Evolutionary conservation across 2,888 invertebrate species (phyloP), one percentile per base, ranked within the genome.

Genomic region (Drepana falcataria): DNA sequence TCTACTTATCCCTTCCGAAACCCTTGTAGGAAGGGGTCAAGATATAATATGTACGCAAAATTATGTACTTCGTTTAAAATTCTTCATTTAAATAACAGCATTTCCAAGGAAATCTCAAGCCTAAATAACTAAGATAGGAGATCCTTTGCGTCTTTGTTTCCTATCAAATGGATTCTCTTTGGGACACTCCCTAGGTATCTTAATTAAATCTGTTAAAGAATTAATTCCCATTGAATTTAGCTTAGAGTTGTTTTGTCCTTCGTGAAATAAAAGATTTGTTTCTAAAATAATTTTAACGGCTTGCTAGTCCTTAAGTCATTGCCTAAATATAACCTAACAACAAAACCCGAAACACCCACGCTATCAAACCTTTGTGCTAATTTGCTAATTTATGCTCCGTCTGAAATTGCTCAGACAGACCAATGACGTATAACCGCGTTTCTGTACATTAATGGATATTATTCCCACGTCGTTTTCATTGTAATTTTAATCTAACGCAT

Each of bases 321-420:
- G 21, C 21, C 21, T 21, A 21, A 21, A 21, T 21, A 21, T 40
- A 4, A 40, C 4, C 40, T 6, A 7, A 40, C 40, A 44, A 6
- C 9, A 44, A 44, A 44, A 44, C 9, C 9, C 6, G 6, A 9
- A 44, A 35, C 40, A 9, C 66, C 64, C 66, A 66, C 64, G 62
- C 63, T 58, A 52, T 58, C 54, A 56, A 48, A 4, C 34, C 34
- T 51, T 40, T 59, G 56, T 59, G 55, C 57, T 59, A 59, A 59
- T 64, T 69, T 61, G 65, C 65, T 69, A 70, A 70, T 72, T 72
- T 68, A 65, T 62, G 63, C 60, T 61, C 64, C 71, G 69, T 70
- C 64, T 71, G 70, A 73, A 21, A 21, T 71, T 68, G 68, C 61
- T 59, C 64, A 63, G 66, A 64, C 66, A 65, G 64, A 58, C 61